Base-by-base conservation (phyloP, 2,888 invertebrate species). In the Lycophotia porphyrea region DNA sequence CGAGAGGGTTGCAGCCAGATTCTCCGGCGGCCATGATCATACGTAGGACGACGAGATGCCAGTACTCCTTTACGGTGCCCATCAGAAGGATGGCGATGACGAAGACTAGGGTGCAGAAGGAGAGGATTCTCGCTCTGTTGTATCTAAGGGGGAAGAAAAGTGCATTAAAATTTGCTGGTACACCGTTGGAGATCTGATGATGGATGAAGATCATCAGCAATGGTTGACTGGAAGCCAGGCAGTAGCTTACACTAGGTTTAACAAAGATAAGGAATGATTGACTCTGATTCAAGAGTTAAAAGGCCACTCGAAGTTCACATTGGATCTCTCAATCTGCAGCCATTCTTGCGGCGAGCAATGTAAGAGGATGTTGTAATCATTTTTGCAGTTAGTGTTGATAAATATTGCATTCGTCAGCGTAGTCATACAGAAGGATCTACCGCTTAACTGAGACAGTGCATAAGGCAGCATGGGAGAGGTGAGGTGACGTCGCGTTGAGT, bases 11-110 rank as follows among this genome's bases (percentile, higher is more conserved):
- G 93, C 98, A 98, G 2, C 98, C 98, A 2, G 98, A 98, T 92
- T 99, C 99, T 4, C 98, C 99, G 8, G 98, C 98, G 0, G 99
- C 99, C 95, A 98, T 97, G 24, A 98, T 95, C 98, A 99, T 98
- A 44, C 99, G 97, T 1, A 99, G 96, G 8, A 99, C 76, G 0
- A 98, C 98, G 71, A 99, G 95, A 89, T 99, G 99, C 99, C 99
- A 99, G 94, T 98, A 99, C 85, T 98, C 97, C 39, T 97, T 97
- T 0, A 99, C 98, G 4, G 97, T 95, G 15, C 99, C 99, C 95
- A 98, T 99, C n/a, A 99, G 92, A 34, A 98, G 96, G 47, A 99
- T 98, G 5, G 99, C 98, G 2, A 98, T 91, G 7, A 98, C 98
- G 96, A 98, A 99, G 71, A 98, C 96, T 0, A 98, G 87, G 0